phyloP scores from a whole-genome alignment of 2,888 invertebrate genomes.

The Agrochola lota region DNA sequence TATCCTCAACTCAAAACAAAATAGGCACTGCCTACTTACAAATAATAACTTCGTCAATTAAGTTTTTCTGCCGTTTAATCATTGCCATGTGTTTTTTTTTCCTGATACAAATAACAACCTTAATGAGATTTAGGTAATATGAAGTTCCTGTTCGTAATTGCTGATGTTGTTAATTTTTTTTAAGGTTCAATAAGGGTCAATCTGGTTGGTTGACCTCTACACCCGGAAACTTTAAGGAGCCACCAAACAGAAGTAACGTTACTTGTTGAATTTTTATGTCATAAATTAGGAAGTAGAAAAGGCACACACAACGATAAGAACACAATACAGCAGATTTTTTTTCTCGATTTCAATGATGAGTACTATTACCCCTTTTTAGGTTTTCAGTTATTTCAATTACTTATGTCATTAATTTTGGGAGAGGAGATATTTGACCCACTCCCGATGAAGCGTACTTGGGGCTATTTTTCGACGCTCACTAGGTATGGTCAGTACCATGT shows the following conservation, averaged over 20 bases:
- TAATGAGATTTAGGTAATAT: slow-evolving; percentile 31
- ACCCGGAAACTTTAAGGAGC: slow-evolving; percentile 18
- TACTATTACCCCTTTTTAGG: not conserved
- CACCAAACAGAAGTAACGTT: slow-evolving; percentile 3
- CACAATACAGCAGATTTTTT: not conserved
- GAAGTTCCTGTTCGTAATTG: slow-evolving; percentile 27
- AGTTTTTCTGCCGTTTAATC: slow-evolving; percentile 13
- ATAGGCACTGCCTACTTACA: not conserved
- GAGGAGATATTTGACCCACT: not conserved
- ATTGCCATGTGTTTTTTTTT: not conserved
- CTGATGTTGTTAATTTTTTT: not conserved
- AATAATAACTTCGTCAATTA: slow-evolving; percentile 12
- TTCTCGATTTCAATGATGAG: not conserved
- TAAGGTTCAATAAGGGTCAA: slow-evolving; percentile 24
- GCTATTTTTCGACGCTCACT: not conserved
- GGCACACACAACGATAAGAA: not conserved
- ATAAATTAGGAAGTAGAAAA: slow-evolving; percentile 1
- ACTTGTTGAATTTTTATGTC: not conserved
- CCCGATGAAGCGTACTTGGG: not conserved
- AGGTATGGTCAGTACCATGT: not conserved
- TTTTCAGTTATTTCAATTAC: not conserved
- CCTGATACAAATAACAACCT: slow-evolving; percentile 24
- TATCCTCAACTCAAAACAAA: slow-evolving; percentile 14
- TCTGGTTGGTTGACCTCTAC: slow-evolving; percentile 30
- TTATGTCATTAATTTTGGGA: not conserved